Percentiles rank a stretch among this genome's conserved stretches.
Conservation (phyloP, 2,113 vertebrate species). For the Entelurus aequoreus region DNA sequence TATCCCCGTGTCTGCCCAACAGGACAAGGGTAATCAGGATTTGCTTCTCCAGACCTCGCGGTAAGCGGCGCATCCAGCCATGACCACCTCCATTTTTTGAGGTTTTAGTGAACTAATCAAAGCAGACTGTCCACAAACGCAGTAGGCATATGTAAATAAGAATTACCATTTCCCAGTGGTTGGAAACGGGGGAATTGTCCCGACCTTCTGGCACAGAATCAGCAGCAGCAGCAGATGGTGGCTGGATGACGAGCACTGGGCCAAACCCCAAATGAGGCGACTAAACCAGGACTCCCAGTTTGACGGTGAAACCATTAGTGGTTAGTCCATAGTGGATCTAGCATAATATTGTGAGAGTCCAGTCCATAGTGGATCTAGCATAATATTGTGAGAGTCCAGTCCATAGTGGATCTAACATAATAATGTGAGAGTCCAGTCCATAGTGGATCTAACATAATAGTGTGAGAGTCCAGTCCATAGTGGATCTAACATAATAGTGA, state of each 20-base stretch:
- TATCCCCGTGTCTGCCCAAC: slow-evolving; percentile 32
- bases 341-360: too few relatives aligned
- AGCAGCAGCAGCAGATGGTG: neutral
- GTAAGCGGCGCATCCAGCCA: slow-evolving; percentile 31
- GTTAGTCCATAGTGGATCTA: too few relatives aligned
- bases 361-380: too few relatives aligned
- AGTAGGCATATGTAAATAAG: neutral
- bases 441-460: too few relatives aligned
- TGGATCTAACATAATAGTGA: too few relatives aligned
- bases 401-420: too few relatives aligned
- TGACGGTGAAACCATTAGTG: neutral
- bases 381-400: too few relatives aligned
- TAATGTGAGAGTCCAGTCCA: too few relatives aligned
- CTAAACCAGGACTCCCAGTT: neutral
- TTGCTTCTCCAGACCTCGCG: slow-evolving; percentile 24
- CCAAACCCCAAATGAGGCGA: neutral
- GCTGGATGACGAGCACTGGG: neutral
- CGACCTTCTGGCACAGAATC: neutral
- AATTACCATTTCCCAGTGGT: neutral
- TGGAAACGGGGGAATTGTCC: too few relatives aligned
- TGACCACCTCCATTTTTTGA: slow-evolving; percentile 49
- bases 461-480: too few relatives aligned
- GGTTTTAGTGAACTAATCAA: slow-evolving; percentile 39
- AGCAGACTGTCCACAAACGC: slow-evolving; percentile 18
- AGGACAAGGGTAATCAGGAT: slow-evolving; percentile 32